A percentile compares a stretch with the other conserved stretches of the same genome.
phyloP scores from a whole-genome alignment of 2,113 vertebrate species.

The Stictonetta naevosa region DNA sequence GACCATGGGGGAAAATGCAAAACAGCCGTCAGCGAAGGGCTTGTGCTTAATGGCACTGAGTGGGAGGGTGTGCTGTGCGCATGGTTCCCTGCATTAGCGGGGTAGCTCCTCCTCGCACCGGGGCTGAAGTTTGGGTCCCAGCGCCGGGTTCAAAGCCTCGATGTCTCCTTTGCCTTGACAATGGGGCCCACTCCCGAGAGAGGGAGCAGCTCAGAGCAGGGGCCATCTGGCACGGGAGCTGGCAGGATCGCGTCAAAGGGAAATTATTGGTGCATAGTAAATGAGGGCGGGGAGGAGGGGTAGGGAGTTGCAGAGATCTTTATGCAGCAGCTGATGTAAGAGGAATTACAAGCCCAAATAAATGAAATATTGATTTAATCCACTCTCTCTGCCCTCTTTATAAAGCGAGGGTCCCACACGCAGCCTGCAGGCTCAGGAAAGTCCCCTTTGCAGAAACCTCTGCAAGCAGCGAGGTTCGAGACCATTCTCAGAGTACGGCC shows the following conservation, averaged over 20 bases:
- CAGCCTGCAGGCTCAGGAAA: not conserved
- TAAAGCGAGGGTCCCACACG: not conserved
- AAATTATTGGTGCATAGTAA: constrained; percentile 74
- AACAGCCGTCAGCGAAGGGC: constrained; percentile 59
- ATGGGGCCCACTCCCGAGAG: constrained; percentile 69
- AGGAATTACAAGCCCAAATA: constrained; percentile 68
- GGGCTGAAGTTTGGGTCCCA: constrained; percentile 63
- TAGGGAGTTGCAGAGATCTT: constrained; percentile 37
- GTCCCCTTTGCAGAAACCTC: not conserved
- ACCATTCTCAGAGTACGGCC: not conserved
- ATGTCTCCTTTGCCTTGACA: constrained; percentile 71
- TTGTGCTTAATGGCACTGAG: constrained; percentile 41
- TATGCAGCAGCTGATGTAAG: constrained; percentile 64
- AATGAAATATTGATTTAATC: constrained; percentile 68
- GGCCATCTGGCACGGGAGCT: constrained; percentile 73
- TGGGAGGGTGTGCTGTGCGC: constrained; percentile 69
- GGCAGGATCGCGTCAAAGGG: constrained; percentile 66
- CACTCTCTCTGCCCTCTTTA: constrained; percentile 55
- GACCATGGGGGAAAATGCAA: constrained; percentile 69
- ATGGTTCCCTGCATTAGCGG: constrained; percentile 60
- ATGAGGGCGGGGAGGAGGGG: constrained; percentile 60
- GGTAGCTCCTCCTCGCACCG: constrained; percentile 16
- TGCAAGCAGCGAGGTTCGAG: not conserved
- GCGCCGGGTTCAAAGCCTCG: constrained; percentile 71
- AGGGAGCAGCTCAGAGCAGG: constrained; percentile 62